Conservation (phyloP, 2,113 vertebrate genomes). For the Amblyopsis rosae region DNA sequence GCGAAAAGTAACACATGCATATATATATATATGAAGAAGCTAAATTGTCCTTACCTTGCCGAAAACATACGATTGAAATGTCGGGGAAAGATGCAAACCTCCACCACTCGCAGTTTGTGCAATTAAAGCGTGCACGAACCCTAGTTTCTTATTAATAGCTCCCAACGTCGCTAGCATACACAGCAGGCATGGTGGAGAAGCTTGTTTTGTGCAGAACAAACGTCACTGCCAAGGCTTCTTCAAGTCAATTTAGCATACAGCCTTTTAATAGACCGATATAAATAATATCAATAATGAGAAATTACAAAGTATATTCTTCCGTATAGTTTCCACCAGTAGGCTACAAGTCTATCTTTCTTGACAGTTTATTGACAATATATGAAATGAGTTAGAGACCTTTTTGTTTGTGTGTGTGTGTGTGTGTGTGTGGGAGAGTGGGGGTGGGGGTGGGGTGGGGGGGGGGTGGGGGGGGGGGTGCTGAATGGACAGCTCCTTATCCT, state of each 20-base stretch:
- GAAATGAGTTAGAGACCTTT: not conserved
- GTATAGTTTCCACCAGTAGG: too few species aligned
- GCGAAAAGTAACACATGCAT: not conserved
- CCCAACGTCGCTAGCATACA: not conserved
- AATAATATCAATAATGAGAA: too few species aligned
- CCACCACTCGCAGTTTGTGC: slow-evolving; percentile 15
- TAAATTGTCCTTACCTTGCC: slow-evolving; percentile 47
- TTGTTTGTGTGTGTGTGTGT: not conserved
- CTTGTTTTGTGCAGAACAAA: slow-evolving; percentile 55
- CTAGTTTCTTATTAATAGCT: slow-evolving; percentile 5
- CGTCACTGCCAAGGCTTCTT: slow-evolving; percentile 43
- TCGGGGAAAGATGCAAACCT: slow-evolving; percentile 24
- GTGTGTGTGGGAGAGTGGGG: too few species aligned
- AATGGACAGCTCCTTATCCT: slow-evolving; percentile 29
- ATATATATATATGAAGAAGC: slow-evolving; percentile 10
- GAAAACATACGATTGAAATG: slow-evolving; percentile 43
- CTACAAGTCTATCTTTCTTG: too few species aligned
- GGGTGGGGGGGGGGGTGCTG: slow-evolving; percentile 8
- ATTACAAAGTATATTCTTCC: too few species aligned
- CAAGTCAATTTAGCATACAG: not conserved
- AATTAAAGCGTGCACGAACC: not conserved
- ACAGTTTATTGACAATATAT: too few species aligned
- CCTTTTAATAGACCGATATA: not conserved
- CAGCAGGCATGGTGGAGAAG: slow-evolving; percentile 40
- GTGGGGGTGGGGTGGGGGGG: not conserved